Conservation (phyloP, 2,113 vertebrate species). For the Vidua chalybeata region DNA sequence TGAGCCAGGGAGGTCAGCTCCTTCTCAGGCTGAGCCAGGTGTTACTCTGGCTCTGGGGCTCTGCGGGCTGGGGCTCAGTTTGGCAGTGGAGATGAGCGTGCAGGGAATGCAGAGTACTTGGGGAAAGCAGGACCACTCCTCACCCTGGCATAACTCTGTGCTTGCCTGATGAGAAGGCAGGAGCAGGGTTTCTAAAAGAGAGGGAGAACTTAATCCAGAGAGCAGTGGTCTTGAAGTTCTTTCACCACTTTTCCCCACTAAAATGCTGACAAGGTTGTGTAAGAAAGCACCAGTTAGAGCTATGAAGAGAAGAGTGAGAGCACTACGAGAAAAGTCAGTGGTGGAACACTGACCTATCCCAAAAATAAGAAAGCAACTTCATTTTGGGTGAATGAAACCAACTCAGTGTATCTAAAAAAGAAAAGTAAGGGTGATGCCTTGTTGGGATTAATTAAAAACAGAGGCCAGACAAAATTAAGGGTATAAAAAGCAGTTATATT, state of each 20-base stretch:
- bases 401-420: not conserved
- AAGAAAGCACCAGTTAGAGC: not conserved
- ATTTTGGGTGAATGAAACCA: not conserved
- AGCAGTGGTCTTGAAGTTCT: not conserved
- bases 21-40: rapidly evolving
- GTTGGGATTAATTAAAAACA: not conserved
- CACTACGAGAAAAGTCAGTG: not conserved
- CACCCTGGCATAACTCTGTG: not conserved
- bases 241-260: not conserved
- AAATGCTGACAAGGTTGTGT: not conserved
- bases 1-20: not conserved
- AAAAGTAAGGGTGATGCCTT: not conserved
- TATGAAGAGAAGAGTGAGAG: not conserved
- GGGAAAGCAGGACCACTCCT: not conserved
- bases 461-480: not conserved
- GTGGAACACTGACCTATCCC: not conserved
- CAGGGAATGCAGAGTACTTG: not conserved
- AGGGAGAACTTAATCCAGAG: not conserved
- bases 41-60: not conserved
- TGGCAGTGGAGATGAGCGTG: not conserved
- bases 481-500: not conserved
- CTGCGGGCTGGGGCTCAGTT: not conserved
- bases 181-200: not conserved
- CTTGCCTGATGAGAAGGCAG: not conserved
- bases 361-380: not conserved